Percentiles rank a stretch among this genome's conserved stretches.
These are phyloP conservation scores for Drosophila ochracea DNA, from an alignment of 2,888 invertebrate genomes.

Conservation along the genomic window DNA sequence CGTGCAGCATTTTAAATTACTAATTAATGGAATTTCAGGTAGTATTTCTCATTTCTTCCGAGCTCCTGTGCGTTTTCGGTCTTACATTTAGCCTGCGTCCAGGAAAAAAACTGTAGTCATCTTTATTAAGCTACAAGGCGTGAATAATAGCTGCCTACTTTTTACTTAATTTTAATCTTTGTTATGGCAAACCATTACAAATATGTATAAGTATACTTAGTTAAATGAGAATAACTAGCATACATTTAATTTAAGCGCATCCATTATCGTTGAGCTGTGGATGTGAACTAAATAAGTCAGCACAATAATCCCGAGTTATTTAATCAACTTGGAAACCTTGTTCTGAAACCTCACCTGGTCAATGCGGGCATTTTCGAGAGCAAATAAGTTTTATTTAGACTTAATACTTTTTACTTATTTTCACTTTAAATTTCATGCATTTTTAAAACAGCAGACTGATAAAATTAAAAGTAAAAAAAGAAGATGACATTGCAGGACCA, in stretches of 20 bases:
- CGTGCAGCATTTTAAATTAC: slow-evolving; percentile 78
- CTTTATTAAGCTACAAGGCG: slow-evolving; percentile 9
- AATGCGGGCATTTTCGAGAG: background rate
- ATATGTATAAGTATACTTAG: background rate
- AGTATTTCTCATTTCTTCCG: slow-evolving; percentile 21
- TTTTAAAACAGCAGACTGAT: background rate
- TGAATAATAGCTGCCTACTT: background rate
- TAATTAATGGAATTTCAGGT: slow-evolving; percentile 71
- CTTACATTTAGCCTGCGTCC: slow-evolving; percentile 47
- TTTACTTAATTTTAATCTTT: background rate
- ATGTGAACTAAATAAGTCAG: background rate
- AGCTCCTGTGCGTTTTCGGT: slow-evolving; percentile 22
- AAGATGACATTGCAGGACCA: background rate
- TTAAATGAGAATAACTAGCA: background rate
- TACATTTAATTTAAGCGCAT: background rate
- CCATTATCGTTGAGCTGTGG: background rate
- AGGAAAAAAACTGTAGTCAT: background rate
- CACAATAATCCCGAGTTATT: background rate
- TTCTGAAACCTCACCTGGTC: background rate
- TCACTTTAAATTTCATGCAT: background rate
- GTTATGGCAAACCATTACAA: background rate
- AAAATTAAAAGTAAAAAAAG: background rate
- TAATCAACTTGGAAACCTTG: background rate
- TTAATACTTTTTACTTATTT: background rate
- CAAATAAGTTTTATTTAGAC: background rate